Evolutionary conservation across 2,888 invertebrate species (phyloP).

Genomic region (Tiliacea citrago): DNA sequence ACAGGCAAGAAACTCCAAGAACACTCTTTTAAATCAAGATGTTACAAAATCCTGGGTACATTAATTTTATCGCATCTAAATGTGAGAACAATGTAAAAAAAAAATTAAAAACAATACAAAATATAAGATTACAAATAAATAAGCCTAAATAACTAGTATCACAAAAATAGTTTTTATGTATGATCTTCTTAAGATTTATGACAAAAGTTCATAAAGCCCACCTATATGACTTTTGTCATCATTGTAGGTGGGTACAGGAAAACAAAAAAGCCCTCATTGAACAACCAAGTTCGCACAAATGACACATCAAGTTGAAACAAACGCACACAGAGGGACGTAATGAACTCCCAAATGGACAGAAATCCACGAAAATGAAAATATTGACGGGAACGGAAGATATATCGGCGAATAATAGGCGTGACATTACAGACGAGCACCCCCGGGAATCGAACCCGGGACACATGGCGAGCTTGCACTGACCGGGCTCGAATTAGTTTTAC

Average conservation of each 20-base stretch:
- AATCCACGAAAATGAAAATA: slow-evolving; percentile 85
- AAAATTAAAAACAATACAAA: no score
- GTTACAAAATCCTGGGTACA: no score
- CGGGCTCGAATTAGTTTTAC: slow-evolving; percentile 85
- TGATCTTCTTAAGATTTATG: slow-evolving; percentile 3
- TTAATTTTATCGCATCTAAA: no score
- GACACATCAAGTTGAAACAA: slow-evolving; percentile 54
- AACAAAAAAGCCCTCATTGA: background rate
- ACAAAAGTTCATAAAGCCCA: slow-evolving; percentile 3
- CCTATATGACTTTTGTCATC: no score
- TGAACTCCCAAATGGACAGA: slow-evolving; percentile 82
- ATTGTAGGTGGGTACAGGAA: background rate
- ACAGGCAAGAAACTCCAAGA: no score
- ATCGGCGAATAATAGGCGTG: slow-evolving; percentile 89
- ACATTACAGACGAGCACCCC: slow-evolving; percentile 85
- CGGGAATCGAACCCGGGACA: slow-evolving; percentile 86
- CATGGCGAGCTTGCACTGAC: slow-evolving; percentile 82
- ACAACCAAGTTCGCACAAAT: slow-evolving; percentile 34
- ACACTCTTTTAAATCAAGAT: no score
- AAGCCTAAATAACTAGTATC: no score
- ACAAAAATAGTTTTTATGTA: no score
- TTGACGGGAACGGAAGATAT: slow-evolving; percentile 87
- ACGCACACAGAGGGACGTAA: slow-evolving; percentile 70
- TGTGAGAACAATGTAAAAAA: no score
- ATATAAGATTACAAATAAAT: no score